phyloP scores from a whole-genome alignment of 2,888 invertebrate species.

The Lycophotia porphyrea region DNA sequence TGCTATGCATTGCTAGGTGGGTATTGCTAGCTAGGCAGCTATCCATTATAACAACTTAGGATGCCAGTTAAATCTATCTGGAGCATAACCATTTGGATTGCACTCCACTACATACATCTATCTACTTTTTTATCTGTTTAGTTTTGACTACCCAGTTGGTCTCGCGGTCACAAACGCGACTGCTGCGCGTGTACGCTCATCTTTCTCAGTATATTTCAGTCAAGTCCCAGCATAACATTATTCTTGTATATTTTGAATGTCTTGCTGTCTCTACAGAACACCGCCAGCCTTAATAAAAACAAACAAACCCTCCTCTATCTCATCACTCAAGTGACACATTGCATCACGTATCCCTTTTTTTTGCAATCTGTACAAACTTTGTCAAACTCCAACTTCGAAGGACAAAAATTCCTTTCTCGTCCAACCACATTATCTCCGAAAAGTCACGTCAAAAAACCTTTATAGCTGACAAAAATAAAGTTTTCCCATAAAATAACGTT shows the following conservation, averaged over 20 bases:
- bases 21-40: too few relatives aligned
- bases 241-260: background rate
- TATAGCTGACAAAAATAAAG: conserved; percentile 43
- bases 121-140: background rate
- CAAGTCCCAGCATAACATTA: background rate
- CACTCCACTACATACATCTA: background rate
- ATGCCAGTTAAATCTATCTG: background rate
- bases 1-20: too few relatives aligned
- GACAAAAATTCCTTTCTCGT: background rate
- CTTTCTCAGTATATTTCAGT: background rate
- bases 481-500: conserved; percentile 61
- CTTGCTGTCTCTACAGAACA: background rate
- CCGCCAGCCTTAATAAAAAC: conserved; percentile 27
- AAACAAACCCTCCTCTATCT: conserved; percentile 14
- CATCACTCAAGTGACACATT: conserved; percentile 39
- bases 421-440: conserved; percentile 16
- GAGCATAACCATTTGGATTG: conserved; percentile 1
- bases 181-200: too few relatives aligned
- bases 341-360: conserved; percentile 42
- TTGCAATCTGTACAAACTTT: conserved; percentile 36
- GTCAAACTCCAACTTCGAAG: conserved; percentile 28
- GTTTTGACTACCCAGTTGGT: too few relatives aligned
- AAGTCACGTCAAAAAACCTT: conserved; percentile 39
- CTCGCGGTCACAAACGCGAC: too few relatives aligned
- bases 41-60: conserved; percentile 1